phyloP scores from a whole-genome alignment of 2,113 vertebrate genomes.

The Lepus timidus region DNA sequence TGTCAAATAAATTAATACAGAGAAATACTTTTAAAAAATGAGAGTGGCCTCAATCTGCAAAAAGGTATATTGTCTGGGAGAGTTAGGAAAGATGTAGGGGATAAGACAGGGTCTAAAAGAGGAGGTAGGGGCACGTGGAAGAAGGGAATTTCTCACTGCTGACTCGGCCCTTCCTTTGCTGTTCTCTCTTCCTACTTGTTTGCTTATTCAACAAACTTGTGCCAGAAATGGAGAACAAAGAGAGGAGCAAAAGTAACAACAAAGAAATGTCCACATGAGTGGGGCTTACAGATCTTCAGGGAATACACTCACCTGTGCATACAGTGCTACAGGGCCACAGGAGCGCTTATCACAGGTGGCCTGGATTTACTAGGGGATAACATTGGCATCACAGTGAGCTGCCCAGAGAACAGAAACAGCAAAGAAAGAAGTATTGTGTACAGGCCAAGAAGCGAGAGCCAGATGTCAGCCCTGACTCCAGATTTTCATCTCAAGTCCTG shows the following conservation, averaged over 20 bases:
- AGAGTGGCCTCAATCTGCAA: background rate
- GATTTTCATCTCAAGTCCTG: background rate
- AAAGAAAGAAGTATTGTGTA: background rate
- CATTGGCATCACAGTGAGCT: background rate
- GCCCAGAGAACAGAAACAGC: background rate
- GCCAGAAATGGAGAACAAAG: background rate
- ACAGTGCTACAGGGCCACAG: background rate
- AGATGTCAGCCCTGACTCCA: background rate
- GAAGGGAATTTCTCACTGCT: no score
- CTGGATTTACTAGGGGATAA: rapidly evolving
- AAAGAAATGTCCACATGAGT: background rate
- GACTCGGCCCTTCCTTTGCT: background rate
- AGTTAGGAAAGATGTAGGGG: background rate
- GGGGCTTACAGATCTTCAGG: background rate
- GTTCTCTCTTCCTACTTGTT: background rate
- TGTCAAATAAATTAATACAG: no score
- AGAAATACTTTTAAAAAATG: no score
- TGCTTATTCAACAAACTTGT: background rate
- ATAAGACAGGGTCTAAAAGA: background rate
- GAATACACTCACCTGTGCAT: background rate
- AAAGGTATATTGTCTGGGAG: background rate
- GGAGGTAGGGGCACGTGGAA: background rate
- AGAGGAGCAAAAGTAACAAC: background rate
- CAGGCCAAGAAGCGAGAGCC: background rate
- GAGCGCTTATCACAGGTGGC: background rate